These are phyloP conservation scores for Acronicta psi DNA, from an alignment of 2,888 invertebrate genomes.

Conservation along the genomic window DNA sequence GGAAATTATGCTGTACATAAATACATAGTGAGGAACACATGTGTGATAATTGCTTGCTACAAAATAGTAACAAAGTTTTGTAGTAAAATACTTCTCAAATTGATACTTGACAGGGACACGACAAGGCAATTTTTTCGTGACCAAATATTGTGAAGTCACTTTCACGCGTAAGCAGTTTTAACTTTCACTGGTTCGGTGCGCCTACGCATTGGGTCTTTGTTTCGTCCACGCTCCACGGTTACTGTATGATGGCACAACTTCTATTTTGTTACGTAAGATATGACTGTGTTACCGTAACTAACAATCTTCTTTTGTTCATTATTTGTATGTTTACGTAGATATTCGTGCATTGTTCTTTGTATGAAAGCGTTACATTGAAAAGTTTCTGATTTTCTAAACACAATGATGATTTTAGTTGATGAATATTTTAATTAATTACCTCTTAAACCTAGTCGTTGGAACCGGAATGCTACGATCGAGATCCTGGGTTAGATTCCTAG, in stretches of 20 bases:
- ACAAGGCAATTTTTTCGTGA: conserved; percentile 49
- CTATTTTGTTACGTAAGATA: conserved; percentile 38
- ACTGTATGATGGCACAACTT: conserved; percentile 44
- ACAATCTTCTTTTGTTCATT: conserved; percentile 16
- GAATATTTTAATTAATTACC: too few relatives aligned
- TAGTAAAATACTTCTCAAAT: too few relatives aligned
- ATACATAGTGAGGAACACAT: too few relatives aligned
- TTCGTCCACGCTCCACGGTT: conserved; percentile 51
- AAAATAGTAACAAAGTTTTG: too few relatives aligned
- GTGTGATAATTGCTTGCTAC: too few relatives aligned
- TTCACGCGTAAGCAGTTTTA: conserved; percentile 66
- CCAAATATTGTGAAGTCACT: conserved; percentile 62
- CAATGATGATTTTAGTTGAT: too few relatives aligned
- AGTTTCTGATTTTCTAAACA: not conserved
- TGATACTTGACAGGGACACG: too few relatives aligned
- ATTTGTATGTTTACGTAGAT: not conserved
- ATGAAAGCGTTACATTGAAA: conserved; percentile 25
- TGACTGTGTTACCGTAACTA: conserved; percentile 8
- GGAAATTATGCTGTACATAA: too few relatives aligned
- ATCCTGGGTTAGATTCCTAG: too few relatives aligned
- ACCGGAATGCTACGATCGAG: too few relatives aligned
- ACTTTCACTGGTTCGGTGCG: conserved; percentile 69
- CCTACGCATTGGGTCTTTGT: conserved; percentile 22
- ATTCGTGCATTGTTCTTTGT: not conserved
- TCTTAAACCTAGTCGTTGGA: too few relatives aligned